Evolutionary conservation across 2,797 vertebrate species (phyloP).

Genomic region (Crenichthys baileyi): DNA sequence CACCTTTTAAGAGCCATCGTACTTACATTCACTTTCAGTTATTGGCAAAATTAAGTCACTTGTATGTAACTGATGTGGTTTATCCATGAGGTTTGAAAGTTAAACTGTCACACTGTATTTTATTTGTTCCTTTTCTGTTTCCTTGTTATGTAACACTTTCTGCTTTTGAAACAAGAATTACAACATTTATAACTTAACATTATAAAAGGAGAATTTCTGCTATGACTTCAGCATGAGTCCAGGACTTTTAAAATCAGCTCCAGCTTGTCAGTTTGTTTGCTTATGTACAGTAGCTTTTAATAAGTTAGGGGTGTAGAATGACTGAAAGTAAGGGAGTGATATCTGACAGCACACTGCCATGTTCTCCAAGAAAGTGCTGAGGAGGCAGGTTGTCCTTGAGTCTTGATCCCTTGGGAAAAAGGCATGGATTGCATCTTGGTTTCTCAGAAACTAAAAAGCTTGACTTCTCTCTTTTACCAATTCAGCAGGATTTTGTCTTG

Average conservation of each 20-base stretch:
- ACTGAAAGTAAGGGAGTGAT: conserved; percentile 44
- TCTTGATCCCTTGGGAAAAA: conserved; percentile 28
- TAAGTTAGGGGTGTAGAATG: conserved; percentile 24
- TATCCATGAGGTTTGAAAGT: not conserved
- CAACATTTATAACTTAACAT: not conserved
- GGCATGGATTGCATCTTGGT: conserved; percentile 28
- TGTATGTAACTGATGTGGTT: not conserved
- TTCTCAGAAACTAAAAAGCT: conserved; percentile 27
- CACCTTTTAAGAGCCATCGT: too few relatives aligned
- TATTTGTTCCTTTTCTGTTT: not conserved
- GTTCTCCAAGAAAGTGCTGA: conserved; percentile 37
- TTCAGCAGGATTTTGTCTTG: conserved; percentile 6
- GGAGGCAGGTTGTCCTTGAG: conserved; percentile 3
- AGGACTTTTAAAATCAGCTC: not conserved
- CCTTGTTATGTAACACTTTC: not conserved
- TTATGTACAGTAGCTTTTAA: conserved; percentile 11
- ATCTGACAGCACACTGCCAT: conserved; percentile 24
- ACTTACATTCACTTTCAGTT: not conserved
- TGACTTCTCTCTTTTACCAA: conserved; percentile 10
- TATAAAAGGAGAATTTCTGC: not conserved
- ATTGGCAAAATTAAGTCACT: not conserved
- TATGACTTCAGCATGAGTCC: not conserved
- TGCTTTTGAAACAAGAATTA: not conserved
- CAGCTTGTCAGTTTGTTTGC: not conserved
- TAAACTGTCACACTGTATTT: not conserved